These are phyloP conservation scores for Syngnathus floridae DNA, from an alignment of 2,113 vertebrate genomes.

Conservation along the genomic window DNA sequence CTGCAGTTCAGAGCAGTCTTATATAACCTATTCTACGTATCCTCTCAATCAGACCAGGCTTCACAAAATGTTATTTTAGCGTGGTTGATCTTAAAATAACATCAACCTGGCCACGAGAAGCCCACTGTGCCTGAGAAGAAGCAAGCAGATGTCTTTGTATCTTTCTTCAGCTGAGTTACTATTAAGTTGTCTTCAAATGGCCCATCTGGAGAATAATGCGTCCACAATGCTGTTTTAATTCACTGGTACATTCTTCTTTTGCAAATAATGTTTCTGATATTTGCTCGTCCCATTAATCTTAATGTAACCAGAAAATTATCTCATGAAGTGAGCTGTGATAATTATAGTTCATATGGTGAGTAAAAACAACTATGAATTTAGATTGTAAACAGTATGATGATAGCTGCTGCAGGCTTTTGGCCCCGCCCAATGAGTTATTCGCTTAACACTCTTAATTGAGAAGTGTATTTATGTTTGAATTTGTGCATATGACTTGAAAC, in stretches of 20 bases:
- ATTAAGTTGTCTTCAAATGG: slow-evolving; percentile 1
- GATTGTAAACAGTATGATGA: background rate
- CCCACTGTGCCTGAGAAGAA: background rate
- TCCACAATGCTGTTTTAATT: background rate
- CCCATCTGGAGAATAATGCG: background rate
- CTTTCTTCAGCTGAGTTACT: background rate
- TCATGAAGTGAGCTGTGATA: background rate
- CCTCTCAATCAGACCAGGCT: background rate
- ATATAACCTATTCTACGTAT: background rate
- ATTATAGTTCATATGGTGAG: background rate
- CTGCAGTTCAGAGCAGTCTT: background rate
- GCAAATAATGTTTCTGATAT: background rate
- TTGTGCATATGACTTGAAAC: too few species aligned
- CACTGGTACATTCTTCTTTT: background rate
- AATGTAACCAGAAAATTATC: background rate
- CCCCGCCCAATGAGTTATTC: background rate
- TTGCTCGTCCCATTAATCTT: background rate
- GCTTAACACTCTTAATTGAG: too few species aligned
- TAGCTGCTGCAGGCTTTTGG: background rate
- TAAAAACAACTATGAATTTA: background rate
- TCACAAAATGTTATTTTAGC: background rate
- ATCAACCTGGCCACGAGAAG: background rate
- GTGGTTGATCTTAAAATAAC: slow-evolving; percentile 7
- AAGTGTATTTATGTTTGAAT: too few species aligned
- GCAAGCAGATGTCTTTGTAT: background rate